phyloP scores from a whole-genome alignment of 2,888 invertebrate species.

The Alsophila aescularia region DNA sequence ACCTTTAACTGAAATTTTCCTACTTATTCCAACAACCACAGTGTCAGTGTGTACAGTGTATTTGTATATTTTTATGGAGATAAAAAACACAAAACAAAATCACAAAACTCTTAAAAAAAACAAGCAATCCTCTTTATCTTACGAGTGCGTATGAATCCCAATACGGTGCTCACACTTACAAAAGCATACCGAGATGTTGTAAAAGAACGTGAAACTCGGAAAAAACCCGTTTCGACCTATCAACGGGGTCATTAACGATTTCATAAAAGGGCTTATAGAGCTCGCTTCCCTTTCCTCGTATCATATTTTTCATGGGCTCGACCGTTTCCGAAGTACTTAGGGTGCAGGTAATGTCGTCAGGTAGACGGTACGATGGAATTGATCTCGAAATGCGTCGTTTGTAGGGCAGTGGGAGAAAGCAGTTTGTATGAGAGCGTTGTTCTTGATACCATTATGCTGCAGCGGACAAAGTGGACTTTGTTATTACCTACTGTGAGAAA shows the following conservation, averaged over 20 bases:
- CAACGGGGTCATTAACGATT: conserved; percentile 76
- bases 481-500: background rate
- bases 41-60: too few species aligned
- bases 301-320: conserved; percentile 74
- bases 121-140: conserved; percentile 27
- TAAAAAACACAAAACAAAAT: conserved; percentile 4
- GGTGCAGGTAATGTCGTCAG: conserved; percentile 37
- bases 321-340: conserved; percentile 69
- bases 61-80: too few species aligned
- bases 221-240: conserved; percentile 64
- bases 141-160: conserved; percentile 27
- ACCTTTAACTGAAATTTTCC: too few species aligned
- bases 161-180: conserved; percentile 44
- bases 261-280: conserved; percentile 76
- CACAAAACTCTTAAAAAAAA: conserved; percentile 6
- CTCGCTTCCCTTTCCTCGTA: conserved; percentile 68
- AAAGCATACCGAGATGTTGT: conserved; percentile 55
- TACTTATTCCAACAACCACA: background rate
- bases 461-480: conserved; percentile 6
- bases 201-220: conserved; percentile 58
- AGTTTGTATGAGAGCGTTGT: conserved; percentile 5
- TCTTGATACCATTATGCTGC: conserved; percentile 16
- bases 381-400: conserved; percentile 25
- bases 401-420: conserved; percentile 18
- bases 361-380: conserved; percentile 24